Evolutionary conservation across 2,113 vertebrate species (phyloP), one percentile per base, ranked within the genome.

Genomic region (Nannobrachium achirus): DNA sequence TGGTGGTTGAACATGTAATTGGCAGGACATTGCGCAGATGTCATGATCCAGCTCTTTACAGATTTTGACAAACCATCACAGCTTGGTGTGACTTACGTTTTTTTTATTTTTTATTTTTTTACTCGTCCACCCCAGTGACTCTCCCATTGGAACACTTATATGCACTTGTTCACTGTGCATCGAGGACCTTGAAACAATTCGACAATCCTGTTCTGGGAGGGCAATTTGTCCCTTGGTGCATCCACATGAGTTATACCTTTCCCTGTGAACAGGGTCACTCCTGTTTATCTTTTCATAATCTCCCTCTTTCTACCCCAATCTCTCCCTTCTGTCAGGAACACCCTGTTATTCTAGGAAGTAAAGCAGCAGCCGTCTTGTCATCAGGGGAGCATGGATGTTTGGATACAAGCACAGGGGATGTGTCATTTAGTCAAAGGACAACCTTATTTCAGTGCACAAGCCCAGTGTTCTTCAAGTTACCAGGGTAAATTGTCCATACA

Each of bases 301-400:
- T 59, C n/a, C 19, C 56, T 41, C 68, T 51, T 19, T 4, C 44
- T 44, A 8, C 13, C 46, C 4, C 59, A 18, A 10, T 9, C 38
- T 8, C 52, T 60, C 65, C 18, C 19, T 6, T 25, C 39, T 57
- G 50, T 63, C 50, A 38, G 56, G 57, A 83, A 81, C 18, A 25
- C 18, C 65, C 18, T 73, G 65, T 78, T 82, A 72, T 65, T 73
- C 50, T 45, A 66, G 70, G 53, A 72, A 63, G 62, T 48, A 53
- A 74, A 72, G 58, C 72, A 70, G 65, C 55, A 39, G 10, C 51
- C 49, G 56, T 33, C 63, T 69, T 66, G 46, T 76, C 73, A 81
- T 83, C 73, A 79, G 14, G 58, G 44, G 48, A 71, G 59, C 25
- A 10, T 5, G 10, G 42, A 10, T 55, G 75, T 67, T 60, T 20